Percentiles rank a stretch among this genome's conserved stretches.
Conservation (phyloP, 2,797 vertebrate species). For the Ambastaia sidthimunki region DNA sequence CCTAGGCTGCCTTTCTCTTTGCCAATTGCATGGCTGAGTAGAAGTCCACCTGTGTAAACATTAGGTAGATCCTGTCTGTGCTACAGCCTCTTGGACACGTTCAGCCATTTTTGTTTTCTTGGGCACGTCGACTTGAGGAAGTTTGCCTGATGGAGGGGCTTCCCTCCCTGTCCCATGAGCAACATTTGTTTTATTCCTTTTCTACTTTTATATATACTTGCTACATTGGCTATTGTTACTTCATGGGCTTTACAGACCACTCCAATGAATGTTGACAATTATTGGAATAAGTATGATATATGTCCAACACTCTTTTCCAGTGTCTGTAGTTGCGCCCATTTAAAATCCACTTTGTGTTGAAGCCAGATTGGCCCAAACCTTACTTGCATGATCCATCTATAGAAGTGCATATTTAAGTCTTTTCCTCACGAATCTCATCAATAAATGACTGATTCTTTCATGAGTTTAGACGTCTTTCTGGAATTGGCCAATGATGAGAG, state of each 20-base stretch:
- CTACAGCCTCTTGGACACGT: constrained; percentile 51
- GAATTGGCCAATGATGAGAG: constrained; percentile 51
- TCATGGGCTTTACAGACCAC: background rate
- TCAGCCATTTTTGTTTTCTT: constrained; percentile 56
- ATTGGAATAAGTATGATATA: constrained; percentile 6
- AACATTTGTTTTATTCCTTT: constrained; percentile 50
- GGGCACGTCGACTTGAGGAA: constrained; percentile 51
- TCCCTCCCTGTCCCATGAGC: constrained; percentile 44
- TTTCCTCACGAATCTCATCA: constrained; percentile 43
- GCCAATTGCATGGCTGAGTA: constrained; percentile 58
- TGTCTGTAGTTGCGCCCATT: constrained; percentile 11
- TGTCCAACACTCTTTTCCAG: background rate
- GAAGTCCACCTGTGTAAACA: constrained; percentile 66
- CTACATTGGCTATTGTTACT: background rate
- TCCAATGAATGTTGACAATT: background rate
- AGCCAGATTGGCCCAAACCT: constrained; percentile 21
- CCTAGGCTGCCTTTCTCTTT: constrained; percentile 42
- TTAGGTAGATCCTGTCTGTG: constrained; percentile 60
- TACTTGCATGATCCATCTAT: constrained; percentile 5
- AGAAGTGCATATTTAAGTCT: constrained; percentile 33
- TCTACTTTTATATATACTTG: constrained; percentile 9
- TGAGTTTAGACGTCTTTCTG: constrained; percentile 25
- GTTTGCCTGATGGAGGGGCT: constrained; percentile 51
- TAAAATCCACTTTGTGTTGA: constrained; percentile 41
- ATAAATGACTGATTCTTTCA: constrained; percentile 48